Percentiles rank a stretch among this genome's conserved stretches.
These are phyloP conservation scores for Rhinichthys klamathensis DNA, from an alignment of 2,113 vertebrate species.

Conservation along the genomic window DNA sequence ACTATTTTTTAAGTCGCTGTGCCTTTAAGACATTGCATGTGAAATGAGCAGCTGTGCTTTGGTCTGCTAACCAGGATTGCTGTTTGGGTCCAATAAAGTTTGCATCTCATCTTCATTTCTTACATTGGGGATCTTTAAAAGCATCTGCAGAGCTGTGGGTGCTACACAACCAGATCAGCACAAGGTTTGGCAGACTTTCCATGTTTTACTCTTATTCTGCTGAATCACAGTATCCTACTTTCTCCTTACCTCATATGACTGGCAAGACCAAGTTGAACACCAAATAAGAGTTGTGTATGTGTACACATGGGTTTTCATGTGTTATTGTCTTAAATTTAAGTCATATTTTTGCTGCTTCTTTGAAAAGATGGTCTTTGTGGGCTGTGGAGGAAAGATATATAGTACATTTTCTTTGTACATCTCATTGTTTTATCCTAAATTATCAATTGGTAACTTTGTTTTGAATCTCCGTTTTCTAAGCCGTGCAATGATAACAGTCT, in stretches of 20 bases:
- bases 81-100: neutral
- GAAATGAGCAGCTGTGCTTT: neutral
- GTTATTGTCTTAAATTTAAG: neutral
- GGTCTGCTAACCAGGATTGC: neutral
- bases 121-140: neutral
- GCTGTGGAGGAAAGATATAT: neutral
- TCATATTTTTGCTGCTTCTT: neutral
- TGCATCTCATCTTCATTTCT: neutral
- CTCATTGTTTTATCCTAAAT: neutral
- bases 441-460: neutral
- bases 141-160: neutral
- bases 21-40: constrained; percentile 8
- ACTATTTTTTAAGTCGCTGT: neutral
- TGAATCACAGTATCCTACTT: neutral
- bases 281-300: neutral
- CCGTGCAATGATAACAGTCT: neutral
- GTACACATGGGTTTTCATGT: neutral
- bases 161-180: neutral
- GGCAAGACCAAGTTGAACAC: neutral
- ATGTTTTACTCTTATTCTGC: neutral
- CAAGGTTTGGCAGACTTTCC: neutral
- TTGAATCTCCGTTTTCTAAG: neutral
- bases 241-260: neutral
- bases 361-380: neutral
- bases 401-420: neutral